These are phyloP conservation scores for Gallinago paraguaiae DNA, from an alignment of 2,113 vertebrate species.

Conservation along the genomic window DNA sequence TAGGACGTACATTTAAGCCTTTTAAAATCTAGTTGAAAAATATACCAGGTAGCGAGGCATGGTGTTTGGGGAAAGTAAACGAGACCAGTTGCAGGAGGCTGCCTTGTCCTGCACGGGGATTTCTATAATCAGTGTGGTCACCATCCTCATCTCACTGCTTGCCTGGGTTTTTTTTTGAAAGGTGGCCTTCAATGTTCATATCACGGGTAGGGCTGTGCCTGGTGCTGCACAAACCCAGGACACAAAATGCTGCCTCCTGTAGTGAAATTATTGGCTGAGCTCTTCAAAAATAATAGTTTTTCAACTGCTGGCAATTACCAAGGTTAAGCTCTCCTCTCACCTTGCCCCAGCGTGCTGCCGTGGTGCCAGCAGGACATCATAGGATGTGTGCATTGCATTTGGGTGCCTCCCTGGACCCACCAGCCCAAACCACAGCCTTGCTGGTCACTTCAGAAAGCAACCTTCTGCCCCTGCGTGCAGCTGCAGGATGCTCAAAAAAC, in stretches of 20 bases:
- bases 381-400: accelerated
- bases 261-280: not conserved
- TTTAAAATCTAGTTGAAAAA: not conserved
- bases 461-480: not conserved
- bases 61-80: not conserved
- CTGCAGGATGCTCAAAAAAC: not conserved
- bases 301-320: not conserved
- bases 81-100: not conserved
- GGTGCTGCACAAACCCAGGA: not conserved
- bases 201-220: not conserved
- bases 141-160: not conserved
- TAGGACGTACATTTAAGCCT: not conserved
- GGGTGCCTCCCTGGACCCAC: not conserved
- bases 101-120: not conserved
- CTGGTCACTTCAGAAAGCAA: not conserved
- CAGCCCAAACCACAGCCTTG: not conserved
- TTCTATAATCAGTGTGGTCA: not conserved
- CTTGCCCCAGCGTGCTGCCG: not conserved
- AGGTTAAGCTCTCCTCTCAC: not conserved
- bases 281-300: not conserved
- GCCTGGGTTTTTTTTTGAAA: not conserved
- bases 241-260: not conserved
- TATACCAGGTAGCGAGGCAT: not conserved
- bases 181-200: not conserved
- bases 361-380: not conserved